Conservation (phyloP, 2,113 vertebrate species). For the Sporophila hypoxantha region DNA sequence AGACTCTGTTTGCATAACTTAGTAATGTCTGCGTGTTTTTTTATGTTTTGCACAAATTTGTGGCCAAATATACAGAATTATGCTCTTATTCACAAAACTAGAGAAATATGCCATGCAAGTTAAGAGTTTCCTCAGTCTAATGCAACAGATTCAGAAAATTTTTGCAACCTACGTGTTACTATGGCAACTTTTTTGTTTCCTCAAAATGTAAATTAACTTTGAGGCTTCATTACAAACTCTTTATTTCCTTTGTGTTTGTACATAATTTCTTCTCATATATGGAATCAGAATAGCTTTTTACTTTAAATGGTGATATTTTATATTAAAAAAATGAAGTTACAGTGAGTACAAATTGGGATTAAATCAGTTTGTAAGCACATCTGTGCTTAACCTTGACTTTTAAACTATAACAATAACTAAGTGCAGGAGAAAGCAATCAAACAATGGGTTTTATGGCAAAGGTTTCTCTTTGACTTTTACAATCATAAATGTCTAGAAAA, state of each 20-base stretch:
- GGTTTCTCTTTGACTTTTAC: neutral
- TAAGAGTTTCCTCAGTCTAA: neutral
- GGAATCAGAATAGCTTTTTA: neutral
- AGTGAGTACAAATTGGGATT: neutral
- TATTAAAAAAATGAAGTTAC: neutral
- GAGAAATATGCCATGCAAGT: neutral
- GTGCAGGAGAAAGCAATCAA: neutral
- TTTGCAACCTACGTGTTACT: constrained; percentile 5
- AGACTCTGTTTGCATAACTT: neutral
- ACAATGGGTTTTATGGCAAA: neutral
- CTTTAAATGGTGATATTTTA: neutral
- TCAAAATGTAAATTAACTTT: neutral
- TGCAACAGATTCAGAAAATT: neutral
- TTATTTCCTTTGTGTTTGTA: neutral
- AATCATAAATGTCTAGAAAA: neutral
- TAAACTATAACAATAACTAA: neutral
- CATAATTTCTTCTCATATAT: neutral
- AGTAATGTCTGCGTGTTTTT: neutral
- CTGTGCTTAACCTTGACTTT: neutral
- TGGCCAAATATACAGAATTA: neutral
- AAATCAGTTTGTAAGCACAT: neutral
- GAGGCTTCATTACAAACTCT: neutral
- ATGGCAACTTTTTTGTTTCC: neutral
- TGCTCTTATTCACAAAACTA: neutral
- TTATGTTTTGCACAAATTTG: neutral